phyloP scores from a whole-genome alignment of 1,140 invertebrate genomes.

The Heliconius himera region DNA sequence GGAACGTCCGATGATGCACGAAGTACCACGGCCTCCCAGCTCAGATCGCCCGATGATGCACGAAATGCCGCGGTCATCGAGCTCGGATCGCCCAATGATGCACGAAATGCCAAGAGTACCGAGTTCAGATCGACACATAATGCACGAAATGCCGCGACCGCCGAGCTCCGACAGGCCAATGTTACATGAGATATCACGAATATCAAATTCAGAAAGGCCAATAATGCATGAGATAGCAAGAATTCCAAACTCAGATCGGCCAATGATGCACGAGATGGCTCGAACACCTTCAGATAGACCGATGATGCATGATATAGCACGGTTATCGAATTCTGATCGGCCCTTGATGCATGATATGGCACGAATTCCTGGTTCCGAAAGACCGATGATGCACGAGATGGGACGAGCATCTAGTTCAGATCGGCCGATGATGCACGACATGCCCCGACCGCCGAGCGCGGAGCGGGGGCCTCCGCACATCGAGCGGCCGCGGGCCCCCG shows the following conservation, averaged over 20 bases:
- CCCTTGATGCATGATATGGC: slow-evolving; percentile 41
- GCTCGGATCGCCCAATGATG: neutral
- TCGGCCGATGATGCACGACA: slow-evolving; percentile 20
- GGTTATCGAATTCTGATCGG: slow-evolving; percentile 21
- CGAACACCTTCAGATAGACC: slow-evolving; percentile 38
- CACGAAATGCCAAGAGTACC: slow-evolving; percentile 18
- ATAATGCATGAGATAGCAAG: slow-evolving; percentile 9
- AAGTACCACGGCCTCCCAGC: neutral
- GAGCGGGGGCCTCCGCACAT: slow-evolving; percentile 13
- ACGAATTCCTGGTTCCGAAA: slow-evolving; percentile 57
- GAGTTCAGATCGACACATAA: slow-evolving; percentile 23
- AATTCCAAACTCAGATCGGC: neutral
- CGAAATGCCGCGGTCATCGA: slow-evolving; percentile 1
- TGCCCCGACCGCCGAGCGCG: slow-evolving; percentile 11
- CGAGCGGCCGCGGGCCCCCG: slow-evolving; percentile 17
- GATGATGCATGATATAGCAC: slow-evolving; percentile 27
- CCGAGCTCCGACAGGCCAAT: slow-evolving; percentile 22
- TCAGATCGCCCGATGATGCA: slow-evolving; percentile 3
- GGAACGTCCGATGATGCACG: slow-evolving; percentile 19
- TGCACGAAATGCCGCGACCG: slow-evolving; percentile 26
- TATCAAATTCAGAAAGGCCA: slow-evolving; percentile 18
- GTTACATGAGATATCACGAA: slow-evolving; percentile 28
- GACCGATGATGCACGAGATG: slow-evolving; percentile 42
- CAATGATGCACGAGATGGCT: slow-evolving; percentile 9
- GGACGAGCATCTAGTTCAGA: slow-evolving; percentile 5